These are phyloP conservation scores for Pentalonia nigronervosa DNA, from an alignment of 1,140 invertebrate species.

Conservation along the genomic window DNA sequence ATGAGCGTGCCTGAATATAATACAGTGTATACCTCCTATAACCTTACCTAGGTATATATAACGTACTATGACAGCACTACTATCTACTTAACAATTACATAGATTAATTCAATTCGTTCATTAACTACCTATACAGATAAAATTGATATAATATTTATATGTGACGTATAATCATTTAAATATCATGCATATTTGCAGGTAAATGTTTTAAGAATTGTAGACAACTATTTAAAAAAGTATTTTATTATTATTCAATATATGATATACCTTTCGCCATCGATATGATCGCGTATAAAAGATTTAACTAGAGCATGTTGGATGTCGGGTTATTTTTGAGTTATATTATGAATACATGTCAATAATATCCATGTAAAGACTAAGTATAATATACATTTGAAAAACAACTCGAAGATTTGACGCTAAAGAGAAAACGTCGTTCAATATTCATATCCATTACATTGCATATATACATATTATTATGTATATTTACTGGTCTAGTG, in stretches of 20 bases:
- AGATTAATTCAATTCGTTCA: neutral
- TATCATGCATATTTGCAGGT: neutral
- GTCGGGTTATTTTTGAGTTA: neutral
- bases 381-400: neutral
- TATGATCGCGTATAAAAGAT: neutral
- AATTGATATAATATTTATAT: too few relatives aligned
- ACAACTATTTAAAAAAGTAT: neutral
- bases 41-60: too few relatives aligned
- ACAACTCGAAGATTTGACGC: neutral
- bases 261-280: neutral
- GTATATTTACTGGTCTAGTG: neutral
- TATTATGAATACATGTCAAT: neutral
- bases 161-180: neutral
- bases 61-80: neutral
- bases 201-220: neutral
- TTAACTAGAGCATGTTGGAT: neutral
- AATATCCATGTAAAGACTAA: neutral
- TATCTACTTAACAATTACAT: neutral
- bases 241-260: neutral
- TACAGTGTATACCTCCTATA: too few relatives aligned
- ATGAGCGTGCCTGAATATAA: too few relatives aligned
- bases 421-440: neutral
- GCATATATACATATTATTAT: neutral
- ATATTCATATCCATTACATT: neutral
- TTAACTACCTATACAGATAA: neutral